phyloP scores from a whole-genome alignment of 2,113 vertebrate genomes.

The Bubo scandiacus region DNA sequence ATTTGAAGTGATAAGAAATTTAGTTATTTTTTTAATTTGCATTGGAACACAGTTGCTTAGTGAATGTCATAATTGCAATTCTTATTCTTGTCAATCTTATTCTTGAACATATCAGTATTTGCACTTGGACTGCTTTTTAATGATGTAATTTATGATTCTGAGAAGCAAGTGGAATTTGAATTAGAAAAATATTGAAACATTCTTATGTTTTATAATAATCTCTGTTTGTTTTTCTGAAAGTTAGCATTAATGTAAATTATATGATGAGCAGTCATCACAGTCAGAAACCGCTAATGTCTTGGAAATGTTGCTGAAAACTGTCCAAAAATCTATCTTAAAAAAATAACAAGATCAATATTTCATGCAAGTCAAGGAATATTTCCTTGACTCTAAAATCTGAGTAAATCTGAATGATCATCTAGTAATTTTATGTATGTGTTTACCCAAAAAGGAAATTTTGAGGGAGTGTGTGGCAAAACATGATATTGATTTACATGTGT shows the following conservation, averaged over 20 bases:
- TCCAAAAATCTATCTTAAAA: neutral
- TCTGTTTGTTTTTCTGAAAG: neutral
- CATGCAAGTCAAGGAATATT: neutral
- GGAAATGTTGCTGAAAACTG: neutral
- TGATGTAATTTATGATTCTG: neutral
- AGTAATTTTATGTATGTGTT: neutral
- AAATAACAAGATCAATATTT: neutral
- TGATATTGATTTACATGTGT: neutral
- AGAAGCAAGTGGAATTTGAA: neutral
- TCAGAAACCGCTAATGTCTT: neutral
- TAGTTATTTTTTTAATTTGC: neutral
- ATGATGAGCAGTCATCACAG: neutral
- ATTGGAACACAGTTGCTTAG: neutral
- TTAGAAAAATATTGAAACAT: neutral
- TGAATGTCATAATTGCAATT: neutral
- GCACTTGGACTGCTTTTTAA: neutral
- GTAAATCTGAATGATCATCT: neutral
- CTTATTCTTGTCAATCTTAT: neutral
- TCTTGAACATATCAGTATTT: neutral
- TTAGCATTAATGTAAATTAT: neutral
- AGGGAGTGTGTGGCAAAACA: neutral
- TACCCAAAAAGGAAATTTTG: neutral
- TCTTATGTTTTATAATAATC: neutral
- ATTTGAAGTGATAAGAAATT: neutral
- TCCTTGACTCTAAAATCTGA: neutral